phyloP scores from a whole-genome alignment of 2,797 vertebrate species.

The Momotus momota region DNA sequence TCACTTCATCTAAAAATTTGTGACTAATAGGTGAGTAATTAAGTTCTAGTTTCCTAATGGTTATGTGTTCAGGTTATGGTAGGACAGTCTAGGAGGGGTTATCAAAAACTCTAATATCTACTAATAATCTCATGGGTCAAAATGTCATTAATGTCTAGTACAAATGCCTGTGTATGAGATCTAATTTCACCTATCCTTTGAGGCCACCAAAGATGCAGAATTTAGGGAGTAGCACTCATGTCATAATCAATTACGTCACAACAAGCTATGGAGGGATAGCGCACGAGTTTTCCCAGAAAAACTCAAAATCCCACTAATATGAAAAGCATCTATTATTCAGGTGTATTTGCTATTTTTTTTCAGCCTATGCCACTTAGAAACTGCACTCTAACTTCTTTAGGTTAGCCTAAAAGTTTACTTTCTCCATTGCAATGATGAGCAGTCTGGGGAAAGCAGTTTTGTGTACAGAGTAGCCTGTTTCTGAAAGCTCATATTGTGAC shows the following conservation, averaged over 20 bases:
- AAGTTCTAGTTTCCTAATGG: not conserved
- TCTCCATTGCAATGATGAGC: accelerated
- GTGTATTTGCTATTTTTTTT: not conserved
- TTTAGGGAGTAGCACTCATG: not conserved
- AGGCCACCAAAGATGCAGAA: not conserved
- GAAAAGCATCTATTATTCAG: not conserved
- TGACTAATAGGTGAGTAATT: not conserved
- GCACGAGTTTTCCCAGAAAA: not conserved
- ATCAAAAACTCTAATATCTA: not conserved
- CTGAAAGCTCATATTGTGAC: not conserved
- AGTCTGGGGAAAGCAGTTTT: not conserved
- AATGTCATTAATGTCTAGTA: not conserved
- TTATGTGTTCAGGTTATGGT: not conserved
- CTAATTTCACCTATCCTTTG: not conserved
- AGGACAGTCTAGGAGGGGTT: not conserved
- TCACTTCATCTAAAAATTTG: not conserved
- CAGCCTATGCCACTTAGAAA: not conserved
- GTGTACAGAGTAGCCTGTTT: not conserved
- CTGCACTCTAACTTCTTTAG: not conserved
- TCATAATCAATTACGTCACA: not conserved
- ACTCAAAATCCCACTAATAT: not conserved
- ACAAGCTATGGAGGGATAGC: not conserved
- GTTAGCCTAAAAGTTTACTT: not conserved
- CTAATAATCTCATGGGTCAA: not conserved
- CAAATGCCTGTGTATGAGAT: not conserved